Evolutionary conservation across 2,888 invertebrate species (phyloP).

Genomic region (Pollenia angustigena): DNA sequence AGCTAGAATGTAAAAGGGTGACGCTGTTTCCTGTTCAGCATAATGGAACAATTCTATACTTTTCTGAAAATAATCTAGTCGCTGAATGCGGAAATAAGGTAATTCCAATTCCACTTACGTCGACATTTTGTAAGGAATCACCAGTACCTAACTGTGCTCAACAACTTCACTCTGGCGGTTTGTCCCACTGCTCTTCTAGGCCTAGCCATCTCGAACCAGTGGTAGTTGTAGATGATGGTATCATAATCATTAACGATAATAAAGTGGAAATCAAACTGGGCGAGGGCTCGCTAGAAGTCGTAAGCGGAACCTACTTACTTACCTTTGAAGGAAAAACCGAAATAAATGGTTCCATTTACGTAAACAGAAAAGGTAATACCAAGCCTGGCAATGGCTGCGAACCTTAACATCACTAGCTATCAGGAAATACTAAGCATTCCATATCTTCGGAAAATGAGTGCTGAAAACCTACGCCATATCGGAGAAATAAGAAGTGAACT

Average conservation of each 20-base stretch:
- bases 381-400: no score
- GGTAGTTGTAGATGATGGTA: slow-evolving; percentile 14
- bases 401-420: no score
- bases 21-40: slow-evolving; percentile 24
- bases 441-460: no score
- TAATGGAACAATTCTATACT: slow-evolving; percentile 10
- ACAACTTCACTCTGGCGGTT: slow-evolving; percentile 23
- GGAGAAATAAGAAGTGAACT: no score
- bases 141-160: slow-evolving; percentile 13
- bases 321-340: no score
- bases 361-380: no score
- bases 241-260: slow-evolving; percentile 23
- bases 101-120: slow-evolving; percentile 18
- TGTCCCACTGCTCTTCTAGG: slow-evolving; percentile 14
- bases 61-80: slow-evolving; percentile 7
- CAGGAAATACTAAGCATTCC: no score
- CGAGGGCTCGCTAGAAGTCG: neutral
- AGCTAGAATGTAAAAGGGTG: slow-evolving; percentile 37
- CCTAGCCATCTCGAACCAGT: slow-evolving; percentile 29
- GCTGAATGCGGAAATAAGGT: slow-evolving; percentile 41
- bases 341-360: no score
- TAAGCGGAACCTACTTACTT: slow-evolving; percentile 37
- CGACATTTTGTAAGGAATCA: slow-evolving; percentile 57
- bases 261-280: neutral
- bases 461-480: no score